phyloP scores from a whole-genome alignment of 2,797 vertebrate genomes.

The Bucorvus abyssinicus region DNA sequence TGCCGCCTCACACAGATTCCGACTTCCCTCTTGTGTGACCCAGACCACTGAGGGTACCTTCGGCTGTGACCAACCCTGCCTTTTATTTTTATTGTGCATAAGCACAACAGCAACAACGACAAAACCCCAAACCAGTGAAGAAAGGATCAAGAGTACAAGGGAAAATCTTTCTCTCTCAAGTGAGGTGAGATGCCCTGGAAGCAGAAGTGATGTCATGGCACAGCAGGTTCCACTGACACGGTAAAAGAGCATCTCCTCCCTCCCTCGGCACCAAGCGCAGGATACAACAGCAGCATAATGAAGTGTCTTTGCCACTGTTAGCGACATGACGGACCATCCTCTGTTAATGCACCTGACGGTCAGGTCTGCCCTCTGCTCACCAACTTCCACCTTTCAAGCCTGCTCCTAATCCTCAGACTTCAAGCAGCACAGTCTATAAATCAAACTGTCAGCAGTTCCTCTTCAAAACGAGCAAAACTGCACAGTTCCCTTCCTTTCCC shows the following conservation, averaged over 20 bases:
- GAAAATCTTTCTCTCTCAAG: background rate
- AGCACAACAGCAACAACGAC: background rate
- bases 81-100: background rate
- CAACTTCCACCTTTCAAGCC: background rate
- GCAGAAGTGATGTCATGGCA: background rate
- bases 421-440: background rate
- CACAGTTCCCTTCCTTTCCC: background rate
- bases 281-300: background rate
- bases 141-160: background rate
- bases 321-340: background rate
- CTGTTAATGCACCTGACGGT: background rate
- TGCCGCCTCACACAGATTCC: background rate
- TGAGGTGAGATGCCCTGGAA: background rate
- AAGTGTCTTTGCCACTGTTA: background rate
- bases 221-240: background rate
- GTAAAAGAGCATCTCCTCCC: background rate
- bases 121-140: background rate
- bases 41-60: background rate
- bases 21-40: background rate
- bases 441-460: background rate
- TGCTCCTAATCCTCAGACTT: background rate
- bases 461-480: background rate
- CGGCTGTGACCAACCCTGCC: background rate
- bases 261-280: background rate
- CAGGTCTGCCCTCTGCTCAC: conserved; percentile 4